Conservation (phyloP, 2,113 vertebrate species). For the Alexandromys fortis region DNA sequence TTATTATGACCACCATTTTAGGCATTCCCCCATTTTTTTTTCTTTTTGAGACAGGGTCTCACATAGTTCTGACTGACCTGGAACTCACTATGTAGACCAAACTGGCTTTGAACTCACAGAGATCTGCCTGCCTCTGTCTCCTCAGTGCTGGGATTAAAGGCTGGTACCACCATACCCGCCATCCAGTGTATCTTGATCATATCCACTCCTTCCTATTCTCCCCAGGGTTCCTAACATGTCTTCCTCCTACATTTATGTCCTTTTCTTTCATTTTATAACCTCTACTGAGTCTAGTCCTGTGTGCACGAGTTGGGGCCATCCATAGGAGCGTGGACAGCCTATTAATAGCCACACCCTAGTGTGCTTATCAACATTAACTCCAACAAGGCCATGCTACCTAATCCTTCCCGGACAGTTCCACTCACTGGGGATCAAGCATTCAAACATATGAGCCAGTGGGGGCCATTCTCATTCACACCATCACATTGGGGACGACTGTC, state of each 20-base stretch:
- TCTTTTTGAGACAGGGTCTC: neutral
- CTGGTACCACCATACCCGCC: neutral
- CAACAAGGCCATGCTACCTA: neutral
- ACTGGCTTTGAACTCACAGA: neutral
- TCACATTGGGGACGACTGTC: neutral
- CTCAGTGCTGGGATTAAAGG: neutral
- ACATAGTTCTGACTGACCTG: neutral
- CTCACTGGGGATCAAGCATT: neutral
- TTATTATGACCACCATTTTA: neutral
- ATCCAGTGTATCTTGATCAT: neutral
- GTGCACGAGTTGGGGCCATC: too few species aligned
- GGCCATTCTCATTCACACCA: neutral
- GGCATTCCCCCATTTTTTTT: neutral
- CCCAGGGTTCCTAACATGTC: neutral
- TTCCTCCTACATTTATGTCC: neutral
- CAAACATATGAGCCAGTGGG: neutral
- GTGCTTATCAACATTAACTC: neutral
- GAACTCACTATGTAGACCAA: neutral
- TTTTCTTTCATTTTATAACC: neutral
- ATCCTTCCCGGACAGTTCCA: neutral
- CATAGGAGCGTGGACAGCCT: neutral
- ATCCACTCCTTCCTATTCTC: too few species aligned
- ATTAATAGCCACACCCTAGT: too few species aligned
- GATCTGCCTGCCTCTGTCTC: neutral
- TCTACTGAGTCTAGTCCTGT: too few species aligned